phyloP scores from a whole-genome alignment of 2,797 vertebrate genomes.

The Diceros bicornis region DNA sequence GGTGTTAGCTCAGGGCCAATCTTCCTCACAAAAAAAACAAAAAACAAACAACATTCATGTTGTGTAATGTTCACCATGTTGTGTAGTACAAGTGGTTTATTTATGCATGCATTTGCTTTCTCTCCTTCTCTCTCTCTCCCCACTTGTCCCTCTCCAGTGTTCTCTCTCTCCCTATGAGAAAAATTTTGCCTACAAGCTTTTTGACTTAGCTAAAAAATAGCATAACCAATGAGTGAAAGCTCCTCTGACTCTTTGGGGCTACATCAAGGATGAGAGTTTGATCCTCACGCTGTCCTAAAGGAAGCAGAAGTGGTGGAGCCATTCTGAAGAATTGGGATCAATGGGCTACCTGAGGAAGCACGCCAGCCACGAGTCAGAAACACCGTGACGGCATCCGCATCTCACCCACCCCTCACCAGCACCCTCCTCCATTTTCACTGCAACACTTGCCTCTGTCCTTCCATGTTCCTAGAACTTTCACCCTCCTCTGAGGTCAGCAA shows the following conservation, averaged over 20 bases:
- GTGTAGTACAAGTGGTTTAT: neutral
- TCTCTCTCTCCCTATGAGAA: neutral
- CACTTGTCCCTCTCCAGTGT: neutral
- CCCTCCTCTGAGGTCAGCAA: constrained; percentile 29
- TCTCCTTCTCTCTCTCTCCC: too few species aligned
- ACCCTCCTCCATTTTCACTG: neutral
- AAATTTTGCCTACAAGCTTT: neutral
- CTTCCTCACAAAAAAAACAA: too few species aligned
- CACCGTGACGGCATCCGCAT: rapidly evolving
- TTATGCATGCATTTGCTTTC: neutral
- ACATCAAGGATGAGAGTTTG: neutral
- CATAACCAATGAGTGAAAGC: neutral
- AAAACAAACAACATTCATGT: neutral
- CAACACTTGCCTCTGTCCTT: constrained; percentile 64
- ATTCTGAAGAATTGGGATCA: neutral
- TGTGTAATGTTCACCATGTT: neutral
- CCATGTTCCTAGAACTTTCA: neutral
- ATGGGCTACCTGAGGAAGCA: neutral
- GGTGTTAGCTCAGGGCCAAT: too few species aligned
- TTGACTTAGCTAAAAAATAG: neutral
- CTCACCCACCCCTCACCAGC: neutral
- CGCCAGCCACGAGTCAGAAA: neutral
- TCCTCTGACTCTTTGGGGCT: neutral
- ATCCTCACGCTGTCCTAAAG: neutral
- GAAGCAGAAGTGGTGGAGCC: rapidly evolving